phyloP scores from a whole-genome alignment of 2,888 invertebrate species.

The Cosmopolites sordidus region DNA sequence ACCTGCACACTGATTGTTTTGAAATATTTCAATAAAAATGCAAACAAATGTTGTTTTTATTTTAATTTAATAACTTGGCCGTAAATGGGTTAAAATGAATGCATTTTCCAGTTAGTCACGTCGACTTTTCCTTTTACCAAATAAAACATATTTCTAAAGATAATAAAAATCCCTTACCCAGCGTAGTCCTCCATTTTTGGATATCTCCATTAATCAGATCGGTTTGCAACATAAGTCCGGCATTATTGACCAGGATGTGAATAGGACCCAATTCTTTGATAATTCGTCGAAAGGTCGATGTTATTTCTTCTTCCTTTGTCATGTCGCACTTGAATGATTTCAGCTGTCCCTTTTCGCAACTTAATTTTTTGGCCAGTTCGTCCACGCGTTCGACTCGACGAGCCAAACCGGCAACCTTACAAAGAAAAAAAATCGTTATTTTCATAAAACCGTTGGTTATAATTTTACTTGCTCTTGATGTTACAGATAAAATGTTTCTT shows the following conservation, averaged over 20 bases:
- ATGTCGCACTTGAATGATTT: conserved; percentile 31
- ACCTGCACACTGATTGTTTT: too few relatives aligned
- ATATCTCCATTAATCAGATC: conserved; percentile 26
- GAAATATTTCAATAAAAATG: too few relatives aligned
- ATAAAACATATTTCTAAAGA: too few relatives aligned
- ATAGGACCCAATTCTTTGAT: conserved; percentile 32
- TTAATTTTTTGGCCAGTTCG: conserved; percentile 25
- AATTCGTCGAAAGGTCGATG: conserved; percentile 32
- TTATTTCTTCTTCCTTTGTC: conserved; percentile 33
- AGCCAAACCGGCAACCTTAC: conserved; percentile 34
- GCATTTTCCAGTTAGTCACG: too few relatives aligned
- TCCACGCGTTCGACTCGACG: conserved; percentile 32
- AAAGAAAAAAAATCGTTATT: not conserved
- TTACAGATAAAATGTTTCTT: too few relatives aligned
- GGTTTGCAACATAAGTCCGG: conserved; percentile 28
- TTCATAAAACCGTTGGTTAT: too few relatives aligned
- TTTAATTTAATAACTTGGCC: too few relatives aligned
- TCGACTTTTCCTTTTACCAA: too few relatives aligned
- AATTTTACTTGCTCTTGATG: too few relatives aligned
- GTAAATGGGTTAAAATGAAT: too few relatives aligned
- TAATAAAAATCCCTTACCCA: too few relatives aligned
- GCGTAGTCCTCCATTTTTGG: conserved; percentile 15
- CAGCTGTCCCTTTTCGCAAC: conserved; percentile 29
- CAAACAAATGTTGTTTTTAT: too few relatives aligned
- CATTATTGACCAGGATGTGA: conserved; percentile 36